Conservation (phyloP, 2,888 invertebrate genomes). For the Agonum fuliginosum region DNA sequence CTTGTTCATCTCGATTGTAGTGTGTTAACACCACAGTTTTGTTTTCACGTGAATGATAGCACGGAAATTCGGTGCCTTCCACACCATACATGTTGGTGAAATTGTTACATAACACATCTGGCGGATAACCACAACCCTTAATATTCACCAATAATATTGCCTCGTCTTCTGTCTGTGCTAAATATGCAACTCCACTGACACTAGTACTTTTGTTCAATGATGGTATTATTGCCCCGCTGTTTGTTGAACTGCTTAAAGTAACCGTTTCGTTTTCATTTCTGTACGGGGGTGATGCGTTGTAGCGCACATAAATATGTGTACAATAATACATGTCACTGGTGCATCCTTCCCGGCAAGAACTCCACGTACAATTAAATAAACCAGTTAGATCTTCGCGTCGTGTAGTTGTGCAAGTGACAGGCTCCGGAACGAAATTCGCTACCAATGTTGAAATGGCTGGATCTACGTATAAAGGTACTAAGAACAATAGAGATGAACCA, state of each 20-base stretch:
- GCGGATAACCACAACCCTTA: constrained; percentile 90
- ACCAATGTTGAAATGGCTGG: constrained; percentile 81
- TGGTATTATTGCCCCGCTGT: constrained; percentile 35
- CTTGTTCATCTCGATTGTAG: constrained; percentile 88
- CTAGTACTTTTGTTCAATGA: constrained; percentile 26
- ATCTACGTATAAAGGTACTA: constrained; percentile 84
- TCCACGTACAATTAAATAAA: constrained; percentile 87
- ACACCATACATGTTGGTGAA: constrained; percentile 83
- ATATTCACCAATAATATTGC: constrained; percentile 84
- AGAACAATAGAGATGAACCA: constrained; percentile 82
- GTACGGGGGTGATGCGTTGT: constrained; percentile 67
- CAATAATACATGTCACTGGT: constrained; percentile 85
- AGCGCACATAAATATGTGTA: constrained; percentile 79
- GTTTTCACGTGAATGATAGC: constrained; percentile 85
- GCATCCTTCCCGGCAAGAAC: constrained; percentile 87
- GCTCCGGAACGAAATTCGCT: constrained; percentile 84
- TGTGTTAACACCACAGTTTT: constrained; percentile 87
- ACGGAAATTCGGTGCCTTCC: constrained; percentile 80
- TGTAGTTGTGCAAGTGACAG: constrained; percentile 84
- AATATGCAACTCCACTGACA: background rate
- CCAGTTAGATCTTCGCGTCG: constrained; percentile 83
- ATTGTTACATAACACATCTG: constrained; percentile 84
- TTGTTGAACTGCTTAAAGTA: background rate
- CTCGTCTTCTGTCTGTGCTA: constrained; percentile 71
- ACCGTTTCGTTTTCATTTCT: constrained; percentile 50